Percentiles rank a stretch among this genome's conserved stretches.
These are phyloP conservation scores for Henricia sp. DNA, from an alignment of 53 echinoderm and acorn worm species.

Conservation along the genomic window DNA sequence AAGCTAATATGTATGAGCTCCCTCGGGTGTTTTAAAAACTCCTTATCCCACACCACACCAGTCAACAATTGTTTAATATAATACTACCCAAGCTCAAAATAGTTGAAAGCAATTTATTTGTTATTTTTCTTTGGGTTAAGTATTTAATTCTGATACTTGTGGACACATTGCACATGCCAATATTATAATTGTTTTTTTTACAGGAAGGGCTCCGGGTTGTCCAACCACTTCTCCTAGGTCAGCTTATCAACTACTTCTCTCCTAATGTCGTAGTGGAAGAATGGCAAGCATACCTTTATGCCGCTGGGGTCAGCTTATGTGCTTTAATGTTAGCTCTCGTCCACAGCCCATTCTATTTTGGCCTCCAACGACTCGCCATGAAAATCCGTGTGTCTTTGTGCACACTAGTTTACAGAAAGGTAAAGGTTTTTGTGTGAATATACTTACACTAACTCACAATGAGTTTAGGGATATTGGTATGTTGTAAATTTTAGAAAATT, in stretches of 20 bases:
- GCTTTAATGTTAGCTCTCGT: constrained; percentile 69
- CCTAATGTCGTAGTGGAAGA: constrained; percentile 13
- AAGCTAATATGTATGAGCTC: no score
- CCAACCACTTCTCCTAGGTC: constrained; percentile 82
- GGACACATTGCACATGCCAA: no score
- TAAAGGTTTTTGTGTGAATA: constrained; percentile 4
- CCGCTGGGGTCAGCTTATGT: constrained; percentile 64
- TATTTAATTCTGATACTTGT: no score
- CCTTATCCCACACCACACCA: no score
- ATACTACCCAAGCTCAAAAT: no score
- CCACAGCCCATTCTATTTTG: constrained; percentile 85
- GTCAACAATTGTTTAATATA: no score
- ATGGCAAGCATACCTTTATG: constrained; percentile 74
- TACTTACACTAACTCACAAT: no score
- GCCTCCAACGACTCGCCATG: constrained; percentile 78
- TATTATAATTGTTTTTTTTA: not conserved
- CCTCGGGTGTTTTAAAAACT: no score
- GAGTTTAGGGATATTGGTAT: no score
- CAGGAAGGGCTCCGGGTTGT: constrained; percentile 79
- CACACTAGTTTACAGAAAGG: constrained; percentile 89
- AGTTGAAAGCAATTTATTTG: no score
- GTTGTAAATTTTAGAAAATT: no score
- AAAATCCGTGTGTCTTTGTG: constrained; percentile 78
- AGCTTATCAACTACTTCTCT: constrained; percentile 82
- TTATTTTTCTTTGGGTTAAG: no score